Evolutionary conservation across 2,797 vertebrate species (phyloP).

Genomic region (Centropyge bicolor): DNA sequence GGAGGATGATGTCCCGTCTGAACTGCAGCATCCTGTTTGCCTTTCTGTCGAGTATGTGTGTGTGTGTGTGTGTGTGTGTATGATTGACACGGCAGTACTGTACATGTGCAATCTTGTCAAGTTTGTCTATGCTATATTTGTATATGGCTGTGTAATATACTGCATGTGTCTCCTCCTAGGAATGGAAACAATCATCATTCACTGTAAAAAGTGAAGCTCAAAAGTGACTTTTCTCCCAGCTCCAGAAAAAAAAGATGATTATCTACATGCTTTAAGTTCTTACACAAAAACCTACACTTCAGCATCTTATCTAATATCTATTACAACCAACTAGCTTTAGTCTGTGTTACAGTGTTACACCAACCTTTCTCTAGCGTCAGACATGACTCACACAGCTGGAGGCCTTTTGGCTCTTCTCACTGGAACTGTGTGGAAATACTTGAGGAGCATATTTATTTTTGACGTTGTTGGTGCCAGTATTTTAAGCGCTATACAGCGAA

Average conservation of each 20-base stretch:
- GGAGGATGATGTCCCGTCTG: slow-evolving; percentile 48
- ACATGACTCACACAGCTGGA: background rate
- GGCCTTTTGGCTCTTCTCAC: background rate
- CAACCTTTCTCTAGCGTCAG: background rate
- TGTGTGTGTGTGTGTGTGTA: background rate
- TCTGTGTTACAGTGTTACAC: background rate
- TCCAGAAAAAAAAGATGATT: background rate
- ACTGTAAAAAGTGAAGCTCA: too few species aligned
- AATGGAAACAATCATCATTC: background rate
- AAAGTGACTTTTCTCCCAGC: too few species aligned
- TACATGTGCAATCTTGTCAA: background rate
- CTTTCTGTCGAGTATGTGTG: slow-evolving; percentile 7
- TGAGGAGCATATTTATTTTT: background rate
- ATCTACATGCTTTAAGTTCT: background rate
- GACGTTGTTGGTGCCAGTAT: background rate
- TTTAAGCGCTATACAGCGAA: background rate
- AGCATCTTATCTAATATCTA: background rate
- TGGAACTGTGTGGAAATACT: background rate
- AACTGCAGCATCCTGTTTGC: slow-evolving; percentile 59
- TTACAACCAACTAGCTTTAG: background rate
- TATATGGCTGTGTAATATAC: too few species aligned
- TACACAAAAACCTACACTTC: too few species aligned
- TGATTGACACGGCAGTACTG: background rate
- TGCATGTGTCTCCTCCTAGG: too few species aligned
- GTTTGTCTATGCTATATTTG: background rate